Evolutionary conservation across 2,797 vertebrate species (phyloP).

Genomic region (Pangasius krempfi): DNA sequence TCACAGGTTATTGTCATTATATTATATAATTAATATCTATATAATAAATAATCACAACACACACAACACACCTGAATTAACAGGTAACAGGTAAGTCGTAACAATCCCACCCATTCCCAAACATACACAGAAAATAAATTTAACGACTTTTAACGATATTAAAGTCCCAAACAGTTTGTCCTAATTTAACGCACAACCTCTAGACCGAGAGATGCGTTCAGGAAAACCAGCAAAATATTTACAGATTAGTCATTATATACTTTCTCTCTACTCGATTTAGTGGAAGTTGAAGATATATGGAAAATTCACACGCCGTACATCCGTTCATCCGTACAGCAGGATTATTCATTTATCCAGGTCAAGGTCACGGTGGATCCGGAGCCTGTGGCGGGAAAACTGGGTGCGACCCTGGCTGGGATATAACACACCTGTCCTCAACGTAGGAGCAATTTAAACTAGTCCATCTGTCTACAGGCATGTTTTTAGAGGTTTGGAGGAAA

Average conservation of each 20-base stretch:
- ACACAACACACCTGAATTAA: background rate
- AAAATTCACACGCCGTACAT: background rate
- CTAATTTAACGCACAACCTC: background rate
- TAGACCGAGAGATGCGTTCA: background rate
- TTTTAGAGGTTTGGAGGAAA: background rate
- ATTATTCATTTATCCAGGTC: background rate
- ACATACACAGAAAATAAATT: background rate
- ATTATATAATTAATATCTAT: background rate
- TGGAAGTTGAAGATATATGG: background rate
- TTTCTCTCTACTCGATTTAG: background rate
- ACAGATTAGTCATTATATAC: background rate
- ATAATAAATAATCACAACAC: background rate
- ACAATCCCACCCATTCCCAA: background rate
- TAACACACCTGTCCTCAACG: background rate
- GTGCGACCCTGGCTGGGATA: background rate
- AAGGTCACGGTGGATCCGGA: background rate
- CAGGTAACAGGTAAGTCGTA: background rate
- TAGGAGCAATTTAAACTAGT: background rate
- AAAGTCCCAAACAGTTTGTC: background rate
- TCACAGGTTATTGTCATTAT: conserved; percentile 25
- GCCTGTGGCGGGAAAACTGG: background rate
- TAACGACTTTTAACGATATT: background rate
- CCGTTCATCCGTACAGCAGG: background rate
- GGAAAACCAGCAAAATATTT: background rate
- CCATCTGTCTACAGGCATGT: background rate